phyloP scores from a whole-genome alignment of 2,888 invertebrate genomes.

The Noctua janthe region DNA sequence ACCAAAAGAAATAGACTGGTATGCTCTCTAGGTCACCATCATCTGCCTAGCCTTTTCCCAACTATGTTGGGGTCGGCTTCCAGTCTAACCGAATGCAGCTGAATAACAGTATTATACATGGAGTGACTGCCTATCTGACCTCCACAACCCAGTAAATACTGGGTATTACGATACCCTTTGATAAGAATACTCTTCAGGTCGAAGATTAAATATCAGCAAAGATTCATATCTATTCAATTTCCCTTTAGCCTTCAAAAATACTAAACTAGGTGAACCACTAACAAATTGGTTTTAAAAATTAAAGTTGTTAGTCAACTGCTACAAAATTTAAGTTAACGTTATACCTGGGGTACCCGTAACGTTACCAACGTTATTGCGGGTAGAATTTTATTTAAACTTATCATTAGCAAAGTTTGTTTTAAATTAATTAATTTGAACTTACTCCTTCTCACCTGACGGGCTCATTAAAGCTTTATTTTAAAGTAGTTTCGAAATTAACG shows the following conservation, averaged over 20 bases:
- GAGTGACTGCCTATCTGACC: no score
- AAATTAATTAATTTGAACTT: constrained; percentile 47
- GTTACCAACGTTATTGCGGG: constrained; percentile 42
- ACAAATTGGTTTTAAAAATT: constrained; percentile 24
- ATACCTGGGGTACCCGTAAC: constrained; percentile 4
- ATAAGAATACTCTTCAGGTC: neutral
- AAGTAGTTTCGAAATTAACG: constrained; percentile 33
- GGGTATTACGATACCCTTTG: no score
- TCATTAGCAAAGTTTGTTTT: constrained; percentile 50
- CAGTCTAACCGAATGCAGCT: no score
- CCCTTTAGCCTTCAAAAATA: neutral
- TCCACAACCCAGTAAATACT: no score
- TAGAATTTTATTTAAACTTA: constrained; percentile 45
- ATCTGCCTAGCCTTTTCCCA: no score
- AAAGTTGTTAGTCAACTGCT: neutral
- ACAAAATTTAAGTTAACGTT: constrained; percentile 27
- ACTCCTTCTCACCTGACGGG: constrained; percentile 38
- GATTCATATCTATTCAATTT: neutral
- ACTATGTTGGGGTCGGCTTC: no score
- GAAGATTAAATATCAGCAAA: neutral
- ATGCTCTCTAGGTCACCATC: neutral
- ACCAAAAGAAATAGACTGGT: neutral
- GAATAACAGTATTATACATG: no score
- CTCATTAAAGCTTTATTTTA: constrained; percentile 34
- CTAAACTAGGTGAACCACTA: neutral